phyloP scores from a whole-genome alignment of 2,888 invertebrate species.

The Dicyrtomina minuta region DNA sequence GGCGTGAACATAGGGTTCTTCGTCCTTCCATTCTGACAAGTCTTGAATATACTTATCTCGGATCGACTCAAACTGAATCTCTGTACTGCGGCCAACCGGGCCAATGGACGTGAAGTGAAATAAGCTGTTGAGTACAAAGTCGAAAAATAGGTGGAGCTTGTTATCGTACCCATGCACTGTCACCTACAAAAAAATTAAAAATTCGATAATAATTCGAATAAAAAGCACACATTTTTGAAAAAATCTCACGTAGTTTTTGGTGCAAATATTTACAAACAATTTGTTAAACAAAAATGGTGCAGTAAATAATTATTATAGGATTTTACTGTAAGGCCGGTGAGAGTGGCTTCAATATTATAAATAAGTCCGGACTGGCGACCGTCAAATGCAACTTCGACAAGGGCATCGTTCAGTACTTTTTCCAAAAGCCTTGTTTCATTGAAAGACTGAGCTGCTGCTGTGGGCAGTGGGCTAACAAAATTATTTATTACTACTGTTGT shows the following conservation, averaged over 20 bases:
- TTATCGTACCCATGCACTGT: slow-evolving; percentile 84
- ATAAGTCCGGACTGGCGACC: slow-evolving; percentile 12
- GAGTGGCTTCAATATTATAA: slow-evolving; percentile 13
- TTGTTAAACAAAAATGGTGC: not conserved
- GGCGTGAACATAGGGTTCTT: slow-evolving; percentile 61
- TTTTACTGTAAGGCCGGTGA: slow-evolving; percentile 17
- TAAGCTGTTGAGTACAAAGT: slow-evolving; percentile 81
- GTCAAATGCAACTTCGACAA: slow-evolving; percentile 7
- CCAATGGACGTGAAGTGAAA: slow-evolving; percentile 72
- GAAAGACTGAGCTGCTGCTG: not conserved
- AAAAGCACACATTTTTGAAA: not conserved
- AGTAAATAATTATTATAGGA: not conserved
- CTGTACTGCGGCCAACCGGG: too few species aligned
- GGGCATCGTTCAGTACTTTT: slow-evolving; percentile 4
- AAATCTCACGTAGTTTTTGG: not conserved
- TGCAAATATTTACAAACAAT: not conserved
- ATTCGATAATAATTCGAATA: too few species aligned
- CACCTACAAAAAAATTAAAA: slow-evolving; percentile 61
- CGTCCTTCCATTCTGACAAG: slow-evolving; percentile 84
- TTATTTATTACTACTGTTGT: too few species aligned
- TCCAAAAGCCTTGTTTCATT: slow-evolving; percentile 11
- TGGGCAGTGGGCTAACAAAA: slow-evolving; percentile 71
- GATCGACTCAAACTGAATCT: slow-evolving; percentile 75
- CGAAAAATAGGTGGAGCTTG: slow-evolving; percentile 78
- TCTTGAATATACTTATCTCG: slow-evolving; percentile 78